Base-by-base conservation (phyloP, 2,888 invertebrate genomes). In the Bombylius discolor region DNA sequence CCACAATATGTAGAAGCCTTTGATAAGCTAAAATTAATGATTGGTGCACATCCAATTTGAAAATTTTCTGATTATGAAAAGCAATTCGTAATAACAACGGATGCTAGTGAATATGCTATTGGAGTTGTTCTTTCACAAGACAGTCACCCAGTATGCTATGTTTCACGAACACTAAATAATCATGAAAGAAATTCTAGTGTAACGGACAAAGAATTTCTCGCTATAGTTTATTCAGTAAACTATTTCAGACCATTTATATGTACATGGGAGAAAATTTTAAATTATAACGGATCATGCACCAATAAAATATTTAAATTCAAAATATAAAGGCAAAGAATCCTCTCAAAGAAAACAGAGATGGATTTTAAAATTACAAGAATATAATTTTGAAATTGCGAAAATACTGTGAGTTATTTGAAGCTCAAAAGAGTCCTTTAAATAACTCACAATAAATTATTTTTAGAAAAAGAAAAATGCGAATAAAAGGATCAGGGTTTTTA, bases 151-250 rank as follows among this genome's bases (percentile, higher is more conserved):
- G 49, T 58, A 14, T 58, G 52, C 34, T 58, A 49, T 44, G 48
- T 51, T n/a, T 55, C 47, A 12, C 45, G 50, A 46, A 50, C 54
- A 31, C 32, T 53, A 42, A 53, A 53, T 23, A 46, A 46, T 31
- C 50, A 55, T n/a, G 53, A 61, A 42, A 49, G 52, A 52, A 59
- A 61, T 23, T 59, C 60, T 44, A 55, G 55, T 32, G 45, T 36
- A 23, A 60, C 51, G 5, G 55, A 61, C 48, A 57, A 60, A 48
- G 58, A 61, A 52, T 60, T 60, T 51, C 55, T 60, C 23, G 56
- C 58, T n/a, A 60, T 60, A 32, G 54, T 60, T 7, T 57, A 53
- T 47, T 46, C 58, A n/a, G 59, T 59, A 31, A 58, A 53, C 23
- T 58, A 54, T 44, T 58, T 57, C 44, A 46, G 57, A 47, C 58